Evolutionary conservation across 1,140 invertebrate genomes (phyloP).

Genomic region (Drosophila ironensis): DNA sequence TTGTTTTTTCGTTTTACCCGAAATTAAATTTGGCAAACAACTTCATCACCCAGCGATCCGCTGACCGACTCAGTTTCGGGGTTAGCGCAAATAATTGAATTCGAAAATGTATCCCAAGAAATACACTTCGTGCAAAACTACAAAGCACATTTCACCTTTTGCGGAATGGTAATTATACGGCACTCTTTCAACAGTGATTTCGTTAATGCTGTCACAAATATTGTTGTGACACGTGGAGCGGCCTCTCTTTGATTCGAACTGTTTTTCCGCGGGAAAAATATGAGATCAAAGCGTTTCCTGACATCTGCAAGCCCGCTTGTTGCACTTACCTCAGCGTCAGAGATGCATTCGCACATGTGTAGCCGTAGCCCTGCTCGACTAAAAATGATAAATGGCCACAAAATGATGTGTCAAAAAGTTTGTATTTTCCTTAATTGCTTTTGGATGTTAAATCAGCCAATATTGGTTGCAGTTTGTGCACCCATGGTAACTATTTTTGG

Average conservation of each 20-base stretch:
- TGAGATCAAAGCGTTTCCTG: slow-evolving; percentile 63
- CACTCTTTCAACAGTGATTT: slow-evolving; percentile 60
- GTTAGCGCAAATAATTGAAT: not conserved
- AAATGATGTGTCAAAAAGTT: too few species aligned
- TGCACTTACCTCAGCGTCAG: slow-evolving; percentile 27
- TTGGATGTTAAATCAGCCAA: too few species aligned
- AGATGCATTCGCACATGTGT: slow-evolving; percentile 5
- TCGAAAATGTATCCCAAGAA: not conserved
- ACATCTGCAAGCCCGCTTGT: slow-evolving; percentile 16
- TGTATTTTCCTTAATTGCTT: too few species aligned
- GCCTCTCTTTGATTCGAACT: slow-evolving; percentile 65
- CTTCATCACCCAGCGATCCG: slow-evolving; percentile 19
- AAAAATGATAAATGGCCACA: not conserved
- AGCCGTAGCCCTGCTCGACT: not conserved
- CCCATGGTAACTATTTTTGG: too few species aligned
- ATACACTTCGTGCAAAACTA: slow-evolving; percentile 8
- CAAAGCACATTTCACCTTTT: slow-evolving; percentile 20
- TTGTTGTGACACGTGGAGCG: slow-evolving; percentile 70
- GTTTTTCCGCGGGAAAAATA: slow-evolving; percentile 66
- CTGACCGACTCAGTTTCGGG: not conserved
- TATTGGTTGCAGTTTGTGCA: too few species aligned
- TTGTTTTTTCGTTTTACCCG: slow-evolving; percentile 17
- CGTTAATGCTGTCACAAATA: slow-evolving; percentile 57
- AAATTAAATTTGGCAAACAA: slow-evolving; percentile 44
- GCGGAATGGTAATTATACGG: slow-evolving; percentile 45